Percentiles rank a stretch among this genome's conserved stretches.
phyloP scores from a whole-genome alignment of 2,888 invertebrate species.

The Caenorhabditis sulstoni region DNA sequence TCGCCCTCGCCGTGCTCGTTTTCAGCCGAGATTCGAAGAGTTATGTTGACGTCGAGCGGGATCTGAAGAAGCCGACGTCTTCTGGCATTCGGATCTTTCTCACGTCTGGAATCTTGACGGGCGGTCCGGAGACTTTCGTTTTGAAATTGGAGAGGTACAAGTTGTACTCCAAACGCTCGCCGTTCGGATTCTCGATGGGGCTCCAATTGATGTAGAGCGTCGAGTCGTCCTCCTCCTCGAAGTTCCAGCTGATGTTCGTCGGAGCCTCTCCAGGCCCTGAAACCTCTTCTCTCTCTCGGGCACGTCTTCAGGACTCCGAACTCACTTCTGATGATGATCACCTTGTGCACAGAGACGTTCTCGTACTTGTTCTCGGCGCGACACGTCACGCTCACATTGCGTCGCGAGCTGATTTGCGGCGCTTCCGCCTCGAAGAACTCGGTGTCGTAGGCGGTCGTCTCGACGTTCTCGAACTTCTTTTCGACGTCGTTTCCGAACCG shows the following conservation, averaged over 20 bases:
- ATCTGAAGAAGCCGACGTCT: constrained; percentile 40
- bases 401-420: constrained; percentile 45
- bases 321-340: constrained; percentile 58
- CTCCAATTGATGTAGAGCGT: constrained; percentile 61
- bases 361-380: constrained; percentile 65
- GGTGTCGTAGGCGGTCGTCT: constrained; percentile 21
- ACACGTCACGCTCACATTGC: constrained; percentile 57
- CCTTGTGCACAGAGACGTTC: constrained; percentile 28
- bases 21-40: constrained; percentile 61
- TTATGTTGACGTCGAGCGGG: constrained; percentile 61
- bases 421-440: constrained; percentile 46
- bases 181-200: constrained; percentile 62
- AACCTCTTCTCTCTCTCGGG: neutral
- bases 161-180: constrained; percentile 53
- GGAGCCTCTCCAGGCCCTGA: constrained; percentile 69
- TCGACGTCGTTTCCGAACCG: constrained; percentile 53
- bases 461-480: constrained; percentile 26
- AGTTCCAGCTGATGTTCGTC: constrained; percentile 60
- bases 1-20: constrained; percentile 68
- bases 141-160: constrained; percentile 54
- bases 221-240: constrained; percentile 58
- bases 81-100: constrained; percentile 6
- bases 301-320: neutral
- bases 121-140: constrained; percentile 54
- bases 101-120: constrained; percentile 51